phyloP scores from a whole-genome alignment of 2,888 invertebrate genomes.

The Xanthia togata region DNA sequence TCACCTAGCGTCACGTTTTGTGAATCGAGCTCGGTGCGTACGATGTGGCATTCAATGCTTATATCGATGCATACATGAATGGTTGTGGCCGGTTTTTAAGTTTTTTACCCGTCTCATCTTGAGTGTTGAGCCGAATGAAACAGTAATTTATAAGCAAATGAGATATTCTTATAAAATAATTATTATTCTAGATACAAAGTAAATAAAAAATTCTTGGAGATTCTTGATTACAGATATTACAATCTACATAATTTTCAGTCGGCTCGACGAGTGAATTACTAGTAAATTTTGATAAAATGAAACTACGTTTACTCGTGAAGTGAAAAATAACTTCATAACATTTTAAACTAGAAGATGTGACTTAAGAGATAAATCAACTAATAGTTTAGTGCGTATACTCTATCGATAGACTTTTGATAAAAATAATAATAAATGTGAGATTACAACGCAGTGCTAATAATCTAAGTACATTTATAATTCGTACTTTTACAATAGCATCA shows the following conservation, averaged over 20 bases:
- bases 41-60: constrained; percentile 49
- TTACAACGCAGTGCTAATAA: constrained; percentile 76
- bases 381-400: constrained; percentile 59
- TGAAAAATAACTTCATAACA: constrained; percentile 47
- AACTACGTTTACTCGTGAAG: constrained; percentile 46
- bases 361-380: constrained; percentile 58
- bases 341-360: constrained; percentile 59
- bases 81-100: constrained; percentile 33
- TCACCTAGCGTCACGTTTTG: constrained; percentile 49
- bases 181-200: not conserved
- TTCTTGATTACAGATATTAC: constrained; percentile 55
- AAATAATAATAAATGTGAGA: constrained; percentile 64
- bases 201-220: constrained; percentile 52
- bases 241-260: constrained; percentile 61
- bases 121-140: constrained; percentile 69
- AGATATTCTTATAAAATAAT: not conserved
- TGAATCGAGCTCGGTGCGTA: constrained; percentile 63
- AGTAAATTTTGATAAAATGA: constrained; percentile 22
- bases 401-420: constrained; percentile 52
- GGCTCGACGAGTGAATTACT: constrained; percentile 58
- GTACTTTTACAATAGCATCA: constrained; percentile 68
- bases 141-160: constrained; percentile 9
- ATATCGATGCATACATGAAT: constrained; percentile 37
- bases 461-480: constrained; percentile 70
- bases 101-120: constrained; percentile 79